Base-by-base conservation (phyloP, 2,113 vertebrate genomes). In the Ammospiza nelsoni region DNA sequence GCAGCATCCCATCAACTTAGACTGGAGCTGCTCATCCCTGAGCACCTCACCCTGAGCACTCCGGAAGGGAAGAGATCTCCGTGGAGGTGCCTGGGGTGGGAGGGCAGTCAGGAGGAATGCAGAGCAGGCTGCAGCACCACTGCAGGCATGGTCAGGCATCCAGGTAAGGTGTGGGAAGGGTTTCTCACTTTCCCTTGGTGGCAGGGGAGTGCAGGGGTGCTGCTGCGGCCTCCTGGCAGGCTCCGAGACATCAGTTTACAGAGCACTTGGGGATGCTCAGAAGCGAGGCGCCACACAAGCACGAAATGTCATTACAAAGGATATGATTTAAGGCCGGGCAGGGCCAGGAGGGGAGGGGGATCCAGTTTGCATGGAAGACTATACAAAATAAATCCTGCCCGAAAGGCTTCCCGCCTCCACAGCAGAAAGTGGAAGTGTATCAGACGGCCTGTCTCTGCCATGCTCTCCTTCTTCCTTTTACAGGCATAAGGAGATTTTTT, bases 381-480 rank as follows among this genome's bases (percentile, higher is more conserved):
- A 95, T 78, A 97, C 95, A 96, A 97, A 97, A 97, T 96, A 96
- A 97, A 96, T 96, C 95, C 94, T 93, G 83, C 78, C 66, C 85
- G 0, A 97, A 92, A 81, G 80, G 76, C 93, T 90, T 84, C 92
- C 94, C 29, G 90, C 92, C 94, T 96, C 95, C 73, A 37, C 94
- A 90, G 85, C 83, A 65, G 44, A 77, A 31, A 81, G 76, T 12
- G 44, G 88, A 67, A 88, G 90, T 86, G 52, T 57, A 86, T 95
- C 90, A 90, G 93, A 87, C 51, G 0, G 77, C 51, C 83, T 48
- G 91, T 83, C 92, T 93, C 86, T 90, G 93, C 86, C 11, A 9
- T 5, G 31, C 80, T 92, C 79, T 93, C 77, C 81, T 96, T 91
- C 92, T 97, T 96, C 96, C 96, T 96, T 97, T 97, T 97, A 97